phyloP scores from a whole-genome alignment of 2,888 invertebrate genomes.

The Beris chalybata region DNA sequence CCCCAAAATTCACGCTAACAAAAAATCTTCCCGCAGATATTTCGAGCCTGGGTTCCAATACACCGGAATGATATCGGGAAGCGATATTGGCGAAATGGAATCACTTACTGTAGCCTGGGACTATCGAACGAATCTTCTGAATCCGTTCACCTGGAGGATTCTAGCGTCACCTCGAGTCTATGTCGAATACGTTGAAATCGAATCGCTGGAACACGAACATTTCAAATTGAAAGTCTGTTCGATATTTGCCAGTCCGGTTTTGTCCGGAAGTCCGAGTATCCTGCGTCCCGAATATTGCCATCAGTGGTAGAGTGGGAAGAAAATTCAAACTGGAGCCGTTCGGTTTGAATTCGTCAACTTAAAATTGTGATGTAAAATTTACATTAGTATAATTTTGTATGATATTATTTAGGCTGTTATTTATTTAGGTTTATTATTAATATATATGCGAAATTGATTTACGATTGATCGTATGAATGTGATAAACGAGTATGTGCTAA shows the following conservation, averaged over 20 bases:
- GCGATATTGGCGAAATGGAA: slow-evolving; percentile 67
- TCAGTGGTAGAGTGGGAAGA: slow-evolving; percentile 1
- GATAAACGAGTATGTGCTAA: too few relatives aligned
- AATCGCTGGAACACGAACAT: slow-evolving; percentile 69
- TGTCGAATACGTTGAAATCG: slow-evolving; percentile 70
- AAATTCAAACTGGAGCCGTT: too few relatives aligned
- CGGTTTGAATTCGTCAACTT: too few relatives aligned
- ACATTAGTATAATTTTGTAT: too few relatives aligned
- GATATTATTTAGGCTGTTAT: too few relatives aligned
- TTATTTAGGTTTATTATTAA: too few relatives aligned
- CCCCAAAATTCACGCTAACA: slow-evolving; percentile 22
- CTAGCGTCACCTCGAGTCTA: slow-evolving; percentile 73
- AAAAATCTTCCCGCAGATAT: slow-evolving; percentile 25
- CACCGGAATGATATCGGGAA: slow-evolving; percentile 68
- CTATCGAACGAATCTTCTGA: slow-evolving; percentile 75
- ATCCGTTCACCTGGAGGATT: slow-evolving; percentile 82
- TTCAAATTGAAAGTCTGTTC: slow-evolving; percentile 65
- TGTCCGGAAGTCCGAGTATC: slow-evolving; percentile 62
- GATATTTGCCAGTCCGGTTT: slow-evolving; percentile 65
- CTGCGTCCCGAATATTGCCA: slow-evolving; percentile 40
- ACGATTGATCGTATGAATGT: too few relatives aligned
- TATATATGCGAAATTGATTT: too few relatives aligned
- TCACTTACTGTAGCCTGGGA: slow-evolving; percentile 76
- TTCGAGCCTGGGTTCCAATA: slow-evolving; percentile 70
- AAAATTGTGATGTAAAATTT: too few relatives aligned